phyloP scores from a whole-genome alignment of 2,797 vertebrate species.

The Pantherophis alleghaniensis region DNA sequence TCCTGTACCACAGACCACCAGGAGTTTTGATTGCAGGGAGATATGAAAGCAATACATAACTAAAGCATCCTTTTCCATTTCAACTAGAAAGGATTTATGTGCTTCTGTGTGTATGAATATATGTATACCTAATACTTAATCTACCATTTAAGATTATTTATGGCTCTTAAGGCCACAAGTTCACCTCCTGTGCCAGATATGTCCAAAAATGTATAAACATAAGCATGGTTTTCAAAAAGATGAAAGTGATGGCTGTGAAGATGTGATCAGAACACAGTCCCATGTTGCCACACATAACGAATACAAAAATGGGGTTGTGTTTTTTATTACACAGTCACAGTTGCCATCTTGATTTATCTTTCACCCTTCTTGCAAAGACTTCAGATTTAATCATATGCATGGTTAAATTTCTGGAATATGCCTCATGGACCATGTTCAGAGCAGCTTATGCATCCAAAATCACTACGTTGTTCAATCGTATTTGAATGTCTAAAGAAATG shows the following conservation, averaged over 20 bases:
- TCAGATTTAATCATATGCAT: background rate
- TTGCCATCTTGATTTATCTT: background rate
- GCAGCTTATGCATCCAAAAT: background rate
- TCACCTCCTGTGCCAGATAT: background rate
- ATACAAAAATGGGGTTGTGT: background rate
- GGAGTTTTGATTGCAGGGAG: background rate
- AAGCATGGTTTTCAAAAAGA: background rate
- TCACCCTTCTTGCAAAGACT: background rate
- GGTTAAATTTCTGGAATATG: background rate
- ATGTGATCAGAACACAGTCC: background rate
- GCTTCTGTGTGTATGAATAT: background rate
- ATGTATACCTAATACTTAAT: background rate
- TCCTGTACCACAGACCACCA: background rate
- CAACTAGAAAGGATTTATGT: background rate
- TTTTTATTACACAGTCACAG: background rate
- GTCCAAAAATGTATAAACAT: background rate
- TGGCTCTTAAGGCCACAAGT: background rate
- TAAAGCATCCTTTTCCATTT: background rate
- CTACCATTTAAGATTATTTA: background rate
- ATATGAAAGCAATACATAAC: background rate
- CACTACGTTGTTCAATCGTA: background rate
- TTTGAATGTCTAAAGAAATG: background rate
- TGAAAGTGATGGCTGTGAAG: background rate
- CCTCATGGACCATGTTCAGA: background rate
- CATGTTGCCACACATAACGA: background rate